Evolutionary conservation across 1,140 invertebrate species (phyloP).

Genomic region (Meloidogyne chitwoodi): DNA sequence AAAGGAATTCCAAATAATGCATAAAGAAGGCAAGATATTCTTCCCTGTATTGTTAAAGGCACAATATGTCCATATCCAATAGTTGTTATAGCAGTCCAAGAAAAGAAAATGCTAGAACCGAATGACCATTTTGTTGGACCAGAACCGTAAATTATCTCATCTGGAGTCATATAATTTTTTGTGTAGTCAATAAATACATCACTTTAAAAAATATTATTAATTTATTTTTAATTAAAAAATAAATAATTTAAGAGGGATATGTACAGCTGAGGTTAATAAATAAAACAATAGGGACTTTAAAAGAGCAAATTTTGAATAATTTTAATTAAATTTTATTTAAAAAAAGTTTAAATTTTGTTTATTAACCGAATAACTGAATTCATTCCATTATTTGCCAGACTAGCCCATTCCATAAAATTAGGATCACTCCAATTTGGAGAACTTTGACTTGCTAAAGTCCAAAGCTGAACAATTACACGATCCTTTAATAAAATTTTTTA

Average conservation of each 20-base stretch:
- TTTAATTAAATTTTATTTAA: no score
- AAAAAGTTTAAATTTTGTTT: no score
- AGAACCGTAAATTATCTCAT: constrained; percentile 50
- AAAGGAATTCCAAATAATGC: constrained; percentile 64
- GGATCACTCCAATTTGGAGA: constrained; percentile 19
- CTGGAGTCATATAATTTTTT: constrained; percentile 59
- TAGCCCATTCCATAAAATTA: constrained; percentile 26
- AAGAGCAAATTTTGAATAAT: no score
- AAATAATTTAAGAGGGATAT: no score
- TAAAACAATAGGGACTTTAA: no score
- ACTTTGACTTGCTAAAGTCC: constrained; percentile 34
- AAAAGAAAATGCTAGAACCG: constrained; percentile 58
- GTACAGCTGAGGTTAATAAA: no score
- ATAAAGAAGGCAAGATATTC: constrained; percentile 64
- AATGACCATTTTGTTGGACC: constrained; percentile 59
- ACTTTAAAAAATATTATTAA: background rate
- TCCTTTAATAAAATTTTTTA: constrained; percentile 20
- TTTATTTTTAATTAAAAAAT: no score
- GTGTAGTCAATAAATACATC: constrained; percentile 60
- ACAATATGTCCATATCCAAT: constrained; percentile 64
- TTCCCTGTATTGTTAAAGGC: constrained; percentile 64
- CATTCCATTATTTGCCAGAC: constrained; percentile 34
- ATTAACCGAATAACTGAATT: constrained; percentile 44
- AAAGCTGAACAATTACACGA: constrained; percentile 45
- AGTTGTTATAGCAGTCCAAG: constrained; percentile 43